Conservation (phyloP, 1,140 invertebrate species). For the Hestina assimilis region DNA sequence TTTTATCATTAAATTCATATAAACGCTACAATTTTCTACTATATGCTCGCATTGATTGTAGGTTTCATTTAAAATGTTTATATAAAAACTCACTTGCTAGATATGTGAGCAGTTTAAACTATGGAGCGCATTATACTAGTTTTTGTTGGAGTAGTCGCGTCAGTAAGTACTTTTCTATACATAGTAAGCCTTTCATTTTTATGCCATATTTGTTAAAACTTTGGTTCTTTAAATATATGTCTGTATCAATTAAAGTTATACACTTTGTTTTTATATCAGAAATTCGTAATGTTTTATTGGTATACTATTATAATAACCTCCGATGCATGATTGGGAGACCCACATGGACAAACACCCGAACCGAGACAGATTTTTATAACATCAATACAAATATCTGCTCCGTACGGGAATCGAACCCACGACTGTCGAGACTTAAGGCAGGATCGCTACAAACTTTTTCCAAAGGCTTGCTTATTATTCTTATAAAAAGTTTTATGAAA, state of each 20-base stretch:
- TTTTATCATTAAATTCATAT: slow-evolving; percentile 3
- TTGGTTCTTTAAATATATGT: not conserved
- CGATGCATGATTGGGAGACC: too few species aligned
- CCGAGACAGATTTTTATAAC: too few species aligned
- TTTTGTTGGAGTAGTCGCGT: not conserved
- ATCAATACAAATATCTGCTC: too few species aligned
- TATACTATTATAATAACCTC: too few species aligned
- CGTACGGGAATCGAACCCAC: too few species aligned
- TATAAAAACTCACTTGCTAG: slow-evolving; percentile 6
- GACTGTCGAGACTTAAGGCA: too few species aligned
- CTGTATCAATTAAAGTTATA: too few species aligned
- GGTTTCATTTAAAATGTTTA: not conserved
- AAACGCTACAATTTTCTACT: slow-evolving; percentile 16
- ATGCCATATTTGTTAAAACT: not conserved
- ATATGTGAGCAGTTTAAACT: not conserved
- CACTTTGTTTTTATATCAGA: too few species aligned
- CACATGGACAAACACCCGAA: too few species aligned
- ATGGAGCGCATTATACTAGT: slow-evolving; percentile 1
- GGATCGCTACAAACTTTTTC: too few species aligned
- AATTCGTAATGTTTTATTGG: too few species aligned
- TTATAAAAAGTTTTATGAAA: not conserved
- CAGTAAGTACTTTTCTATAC: not conserved
- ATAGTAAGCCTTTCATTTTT: not conserved
- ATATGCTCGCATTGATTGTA: not conserved
- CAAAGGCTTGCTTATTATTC: too few species aligned